Percentiles rank a stretch among this genome's conserved stretches.
These are phyloP conservation scores for Ranitomeya variabilis DNA, from an alignment of 2,113 vertebrate genomes.

Conservation along the genomic window DNA sequence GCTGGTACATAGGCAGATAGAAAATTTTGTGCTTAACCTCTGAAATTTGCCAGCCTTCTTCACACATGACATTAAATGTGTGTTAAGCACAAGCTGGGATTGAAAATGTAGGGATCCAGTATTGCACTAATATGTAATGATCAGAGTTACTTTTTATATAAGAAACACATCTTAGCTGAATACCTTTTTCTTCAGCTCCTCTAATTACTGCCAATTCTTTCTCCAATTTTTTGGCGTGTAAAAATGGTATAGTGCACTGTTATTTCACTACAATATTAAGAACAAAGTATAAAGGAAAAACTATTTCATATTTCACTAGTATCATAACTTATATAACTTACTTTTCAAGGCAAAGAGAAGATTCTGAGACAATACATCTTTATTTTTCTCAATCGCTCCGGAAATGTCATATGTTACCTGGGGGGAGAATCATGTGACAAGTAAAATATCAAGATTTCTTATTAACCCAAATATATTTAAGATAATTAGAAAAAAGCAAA, in stretches of 20 bases:
- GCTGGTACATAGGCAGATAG: too few species aligned
- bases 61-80: too few species aligned
- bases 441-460: background rate
- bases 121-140: too few species aligned
- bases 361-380: constrained; percentile 91
- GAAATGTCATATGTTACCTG: constrained; percentile 90
- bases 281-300: background rate
- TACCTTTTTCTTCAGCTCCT: too few species aligned
- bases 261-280: background rate
- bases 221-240: background rate
- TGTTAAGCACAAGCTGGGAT: too few species aligned
- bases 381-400: constrained; percentile 88
- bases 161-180: too few species aligned
- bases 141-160: too few species aligned
- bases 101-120: too few species aligned
- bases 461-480: background rate
- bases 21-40: too few species aligned
- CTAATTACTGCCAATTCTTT: background rate
- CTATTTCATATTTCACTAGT: background rate
- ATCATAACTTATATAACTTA: constrained; percentile 70
- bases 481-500: background rate
- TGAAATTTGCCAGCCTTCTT: too few species aligned
- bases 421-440: constrained; percentile 25
- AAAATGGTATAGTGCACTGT: background rate
- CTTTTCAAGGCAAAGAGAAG: constrained; percentile 93